Evolutionary conservation across 2,113 vertebrate genomes (phyloP).

Genomic region (Peromyscus leucopus): DNA sequence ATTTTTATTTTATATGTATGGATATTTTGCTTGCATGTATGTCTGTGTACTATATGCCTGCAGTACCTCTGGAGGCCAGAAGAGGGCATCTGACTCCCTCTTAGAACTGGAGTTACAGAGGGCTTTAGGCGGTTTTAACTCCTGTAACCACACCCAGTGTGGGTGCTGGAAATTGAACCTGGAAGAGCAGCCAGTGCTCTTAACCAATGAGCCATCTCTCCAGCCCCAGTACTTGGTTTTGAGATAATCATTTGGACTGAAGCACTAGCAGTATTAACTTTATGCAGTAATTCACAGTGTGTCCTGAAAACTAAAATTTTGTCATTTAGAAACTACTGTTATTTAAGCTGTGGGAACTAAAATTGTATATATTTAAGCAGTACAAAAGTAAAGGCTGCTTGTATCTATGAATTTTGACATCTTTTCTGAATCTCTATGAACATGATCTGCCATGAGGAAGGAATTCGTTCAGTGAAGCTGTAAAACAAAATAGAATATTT

Average conservation of each 20-base stretch:
- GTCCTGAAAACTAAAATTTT: constrained; percentile 48
- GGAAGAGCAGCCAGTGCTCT: background rate
- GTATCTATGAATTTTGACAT: background rate
- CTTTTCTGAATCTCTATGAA: background rate
- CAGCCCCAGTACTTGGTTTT: background rate
- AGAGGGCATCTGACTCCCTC: background rate
- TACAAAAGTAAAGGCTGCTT: background rate
- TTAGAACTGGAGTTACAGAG: background rate
- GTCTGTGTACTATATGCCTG: background rate
- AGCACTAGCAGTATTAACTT: background rate
- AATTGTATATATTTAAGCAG: background rate
- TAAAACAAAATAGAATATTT: background rate
- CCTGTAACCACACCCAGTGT: background rate
- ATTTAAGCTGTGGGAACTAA: background rate
- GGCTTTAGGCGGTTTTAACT: background rate
- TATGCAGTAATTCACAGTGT: background rate
- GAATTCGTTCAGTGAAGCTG: constrained; percentile 25
- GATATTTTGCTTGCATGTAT: background rate
- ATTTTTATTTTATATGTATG: background rate
- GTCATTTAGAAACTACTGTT: constrained; percentile 3
- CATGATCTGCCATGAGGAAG: background rate
- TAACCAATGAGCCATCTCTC: background rate
- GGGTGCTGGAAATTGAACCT: background rate
- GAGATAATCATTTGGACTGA: background rate
- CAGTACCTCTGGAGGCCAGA: background rate